A percentile compares a stretch with the other conserved stretches of the same genome.
phyloP scores from a whole-genome alignment of 2,113 vertebrate genomes.

The Physeter macrocephalus region DNA sequence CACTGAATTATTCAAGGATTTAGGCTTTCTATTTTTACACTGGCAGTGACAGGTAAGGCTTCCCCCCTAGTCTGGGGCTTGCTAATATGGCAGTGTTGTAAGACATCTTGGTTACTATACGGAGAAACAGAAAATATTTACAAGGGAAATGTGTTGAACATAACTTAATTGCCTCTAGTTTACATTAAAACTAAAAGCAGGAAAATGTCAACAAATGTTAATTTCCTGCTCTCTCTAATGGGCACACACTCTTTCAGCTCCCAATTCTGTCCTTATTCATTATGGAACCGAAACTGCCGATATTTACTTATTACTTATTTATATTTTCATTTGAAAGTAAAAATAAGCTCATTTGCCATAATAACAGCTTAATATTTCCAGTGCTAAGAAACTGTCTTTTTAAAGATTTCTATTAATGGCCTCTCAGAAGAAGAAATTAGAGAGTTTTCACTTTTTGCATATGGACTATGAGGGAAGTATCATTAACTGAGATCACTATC shows the following conservation, averaged over 20 bases:
- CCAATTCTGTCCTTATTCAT: conserved; percentile 74
- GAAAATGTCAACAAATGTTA: conserved; percentile 84
- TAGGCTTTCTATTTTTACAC: conserved; percentile 64
- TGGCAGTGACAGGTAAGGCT: conserved; percentile 73
- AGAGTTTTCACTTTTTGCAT: conserved; percentile 6
- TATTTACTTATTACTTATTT: conserved; percentile 80
- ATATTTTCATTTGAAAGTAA: conserved; percentile 79
- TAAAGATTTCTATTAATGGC: conserved; percentile 66
- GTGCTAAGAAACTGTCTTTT: conserved; percentile 60
- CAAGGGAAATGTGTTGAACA: conserved; percentile 78
- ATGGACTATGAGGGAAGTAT: background rate
- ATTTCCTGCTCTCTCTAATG: conserved; percentile 74
- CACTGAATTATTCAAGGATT: conserved; percentile 76
- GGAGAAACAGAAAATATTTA: conserved; percentile 80
- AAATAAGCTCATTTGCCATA: conserved; percentile 75
- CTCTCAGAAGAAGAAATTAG: conserved; percentile 47
- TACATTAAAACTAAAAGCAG: conserved; percentile 81
- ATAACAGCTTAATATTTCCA: conserved; percentile 72
- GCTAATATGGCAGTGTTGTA: background rate
- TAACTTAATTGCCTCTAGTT: conserved; percentile 83
- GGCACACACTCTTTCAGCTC: conserved; percentile 70
- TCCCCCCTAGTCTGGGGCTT: background rate
- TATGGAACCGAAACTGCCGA: conserved; percentile 64
- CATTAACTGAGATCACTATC: background rate
- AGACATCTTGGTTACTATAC: conserved; percentile 78